phyloP scores from a whole-genome alignment of 2,888 invertebrate species.

The Piscicola geometra region DNA sequence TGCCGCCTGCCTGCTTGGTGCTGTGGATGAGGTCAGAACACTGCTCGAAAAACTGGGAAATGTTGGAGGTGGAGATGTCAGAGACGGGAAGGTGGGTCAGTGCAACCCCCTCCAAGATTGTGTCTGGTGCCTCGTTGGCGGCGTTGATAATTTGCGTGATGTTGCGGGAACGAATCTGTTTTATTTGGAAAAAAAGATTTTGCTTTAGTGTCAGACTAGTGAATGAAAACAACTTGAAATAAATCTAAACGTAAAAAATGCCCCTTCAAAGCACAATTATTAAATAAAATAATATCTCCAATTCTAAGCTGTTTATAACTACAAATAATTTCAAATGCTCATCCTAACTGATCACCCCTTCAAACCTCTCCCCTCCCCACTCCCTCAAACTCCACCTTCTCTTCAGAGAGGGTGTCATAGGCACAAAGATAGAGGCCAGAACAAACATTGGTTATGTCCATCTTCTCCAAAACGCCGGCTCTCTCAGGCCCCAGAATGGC shows the following conservation, averaged over 20 bases:
- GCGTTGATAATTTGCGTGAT: conserved; percentile 29
- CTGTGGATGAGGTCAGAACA: conserved; percentile 31
- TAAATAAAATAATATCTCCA: too few species aligned
- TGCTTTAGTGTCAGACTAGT: too few species aligned
- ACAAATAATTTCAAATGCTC: neutral
- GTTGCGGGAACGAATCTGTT: neutral
- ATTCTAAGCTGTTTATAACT: too few species aligned
- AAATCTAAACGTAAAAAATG: too few species aligned
- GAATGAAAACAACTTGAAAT: too few species aligned
- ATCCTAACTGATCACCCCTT: neutral
- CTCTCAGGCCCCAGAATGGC: conserved; percentile 22
- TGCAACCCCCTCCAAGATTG: conserved; percentile 22
- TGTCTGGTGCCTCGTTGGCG: conserved; percentile 24
- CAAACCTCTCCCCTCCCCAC: too few species aligned
- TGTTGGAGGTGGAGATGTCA: conserved; percentile 31
- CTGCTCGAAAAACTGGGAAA: conserved; percentile 27
- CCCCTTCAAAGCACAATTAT: too few species aligned
- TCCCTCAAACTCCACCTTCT: conserved; percentile 21
- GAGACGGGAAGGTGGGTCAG: conserved; percentile 22
- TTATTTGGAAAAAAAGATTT: neutral
- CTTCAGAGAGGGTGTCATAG: conserved; percentile 31
- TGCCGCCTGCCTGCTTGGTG: conserved; percentile 21
- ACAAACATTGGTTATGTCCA: conserved; percentile 36
- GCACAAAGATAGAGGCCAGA: conserved; percentile 35
- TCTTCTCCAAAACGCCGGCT: conserved; percentile 14